Percentiles rank a stretch among this genome's conserved stretches.
These are phyloP conservation scores for Zophobas atratus DNA, from an alignment of 1,140 invertebrate species.

Conservation along the genomic window DNA sequence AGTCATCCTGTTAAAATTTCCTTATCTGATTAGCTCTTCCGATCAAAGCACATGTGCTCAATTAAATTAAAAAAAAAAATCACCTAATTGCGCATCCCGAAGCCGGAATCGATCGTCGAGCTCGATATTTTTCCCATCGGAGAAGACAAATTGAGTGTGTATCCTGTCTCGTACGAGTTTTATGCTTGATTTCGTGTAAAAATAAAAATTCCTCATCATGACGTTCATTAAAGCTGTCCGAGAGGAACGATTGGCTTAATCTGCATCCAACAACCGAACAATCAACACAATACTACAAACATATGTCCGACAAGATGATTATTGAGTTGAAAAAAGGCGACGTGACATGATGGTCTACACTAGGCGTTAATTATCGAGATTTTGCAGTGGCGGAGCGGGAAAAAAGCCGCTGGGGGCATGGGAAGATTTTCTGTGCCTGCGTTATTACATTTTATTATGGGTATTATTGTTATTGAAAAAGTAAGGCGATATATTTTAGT, in stretches of 20 bases:
- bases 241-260: constrained; percentile 41
- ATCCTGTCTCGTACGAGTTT: constrained; percentile 5
- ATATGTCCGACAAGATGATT: constrained; percentile 48
- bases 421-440: too few species aligned
- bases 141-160: constrained; percentile 5
- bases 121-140: background rate
- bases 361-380: constrained; percentile 38
- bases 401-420: too few species aligned
- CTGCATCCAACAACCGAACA: constrained; percentile 41
- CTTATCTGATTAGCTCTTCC: constrained; percentile 21
- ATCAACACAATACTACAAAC: constrained; percentile 41
- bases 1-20: background rate
- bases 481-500: background rate
- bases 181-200: constrained; percentile 20
- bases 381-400: too few species aligned
- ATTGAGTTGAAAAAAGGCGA: constrained; percentile 35
- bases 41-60: background rate
- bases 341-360: constrained; percentile 42
- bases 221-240: constrained; percentile 37
- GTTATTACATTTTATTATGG: background rate
- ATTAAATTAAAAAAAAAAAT: constrained; percentile 12
- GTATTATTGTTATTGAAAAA: constrained; percentile 3
- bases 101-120: background rate
- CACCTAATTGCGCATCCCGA: background rate
- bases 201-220: constrained; percentile 17